Evolutionary conservation across 2,797 vertebrate species (phyloP).

Genomic region (Cyclura pinguis): DNA sequence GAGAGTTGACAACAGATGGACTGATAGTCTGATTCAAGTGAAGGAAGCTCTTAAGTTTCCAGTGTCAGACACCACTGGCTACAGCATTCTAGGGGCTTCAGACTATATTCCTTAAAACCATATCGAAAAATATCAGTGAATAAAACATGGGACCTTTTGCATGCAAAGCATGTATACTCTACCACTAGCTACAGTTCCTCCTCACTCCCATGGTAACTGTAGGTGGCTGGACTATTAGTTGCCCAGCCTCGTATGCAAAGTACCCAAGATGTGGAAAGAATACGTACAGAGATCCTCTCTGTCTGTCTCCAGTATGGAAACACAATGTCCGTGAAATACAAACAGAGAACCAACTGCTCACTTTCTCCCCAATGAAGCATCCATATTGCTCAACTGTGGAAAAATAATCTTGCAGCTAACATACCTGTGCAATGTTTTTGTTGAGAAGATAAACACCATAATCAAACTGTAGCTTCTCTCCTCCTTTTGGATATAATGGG

Average conservation of each 20-base stretch:
- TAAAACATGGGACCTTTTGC: not conserved
- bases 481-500: conserved; percentile 93
- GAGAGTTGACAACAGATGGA: no score
- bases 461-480: conserved; percentile 97
- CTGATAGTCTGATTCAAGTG: no score
- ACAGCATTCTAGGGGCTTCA: no score
- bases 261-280: not conserved
- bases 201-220: not conserved
- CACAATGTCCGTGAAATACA: not conserved
- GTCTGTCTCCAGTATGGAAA: not conserved
- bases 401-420: conserved; percentile 21
- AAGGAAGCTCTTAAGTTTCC: no score
- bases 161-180: not conserved
- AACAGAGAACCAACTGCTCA: not conserved
- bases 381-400: not conserved
- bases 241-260: not conserved
- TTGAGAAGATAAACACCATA: conserved; percentile 99
- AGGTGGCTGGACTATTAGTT: not conserved
- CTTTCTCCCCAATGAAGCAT: not conserved
- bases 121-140: not conserved
- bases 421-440: conserved; percentile 99
- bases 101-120: not conserved
- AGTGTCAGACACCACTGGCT: no score
- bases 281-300: not conserved
- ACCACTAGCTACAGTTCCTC: not conserved